Evolutionary conservation across 2,797 vertebrate species (phyloP).

Genomic region (Peromyscus nudipes): DNA sequence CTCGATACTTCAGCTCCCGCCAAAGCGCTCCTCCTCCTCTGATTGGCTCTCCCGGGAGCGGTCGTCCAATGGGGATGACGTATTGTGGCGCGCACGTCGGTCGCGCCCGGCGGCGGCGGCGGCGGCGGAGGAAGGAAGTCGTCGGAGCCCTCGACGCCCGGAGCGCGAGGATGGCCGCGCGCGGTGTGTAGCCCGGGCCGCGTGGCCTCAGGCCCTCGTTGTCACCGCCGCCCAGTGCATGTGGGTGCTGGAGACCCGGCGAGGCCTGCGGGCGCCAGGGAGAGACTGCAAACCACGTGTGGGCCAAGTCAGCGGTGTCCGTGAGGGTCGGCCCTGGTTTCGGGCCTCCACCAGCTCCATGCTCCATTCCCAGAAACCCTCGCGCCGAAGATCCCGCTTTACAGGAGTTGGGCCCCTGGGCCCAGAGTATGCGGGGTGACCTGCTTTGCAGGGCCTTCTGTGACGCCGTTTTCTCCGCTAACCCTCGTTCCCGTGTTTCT

Average conservation of each 20-base stretch:
- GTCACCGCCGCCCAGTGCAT: slow-evolving; percentile 34
- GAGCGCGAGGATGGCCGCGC: neutral
- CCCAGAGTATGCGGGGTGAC: neutral
- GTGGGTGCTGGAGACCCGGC: neutral
- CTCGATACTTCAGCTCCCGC: slow-evolving; percentile 71
- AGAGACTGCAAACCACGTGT: slow-evolving; percentile 11
- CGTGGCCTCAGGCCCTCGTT: neutral
- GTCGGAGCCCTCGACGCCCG: neutral
- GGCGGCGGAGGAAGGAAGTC: neutral
- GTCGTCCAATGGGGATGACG: slow-evolving; percentile 73
- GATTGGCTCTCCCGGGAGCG: slow-evolving; percentile 65
- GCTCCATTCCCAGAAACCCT: slow-evolving; percentile 77
- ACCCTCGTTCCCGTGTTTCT: neutral
- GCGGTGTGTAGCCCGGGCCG: neutral
- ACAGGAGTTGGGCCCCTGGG: slow-evolving; percentile 46
- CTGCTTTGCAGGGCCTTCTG: slow-evolving; percentile 52
- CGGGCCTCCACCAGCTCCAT: slow-evolving; percentile 22
- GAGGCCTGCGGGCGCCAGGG: neutral
- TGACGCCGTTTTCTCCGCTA: neutral
- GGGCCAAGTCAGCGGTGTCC: neutral
- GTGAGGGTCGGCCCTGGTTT: neutral
- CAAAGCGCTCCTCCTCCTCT: slow-evolving; percentile 17
- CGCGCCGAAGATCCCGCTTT: neutral
- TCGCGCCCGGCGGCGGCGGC: no score
- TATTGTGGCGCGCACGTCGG: neutral